These are phyloP conservation scores for Orientallactaga bullata DNA, from an alignment of 2,113 vertebrate species.

Conservation along the genomic window DNA sequence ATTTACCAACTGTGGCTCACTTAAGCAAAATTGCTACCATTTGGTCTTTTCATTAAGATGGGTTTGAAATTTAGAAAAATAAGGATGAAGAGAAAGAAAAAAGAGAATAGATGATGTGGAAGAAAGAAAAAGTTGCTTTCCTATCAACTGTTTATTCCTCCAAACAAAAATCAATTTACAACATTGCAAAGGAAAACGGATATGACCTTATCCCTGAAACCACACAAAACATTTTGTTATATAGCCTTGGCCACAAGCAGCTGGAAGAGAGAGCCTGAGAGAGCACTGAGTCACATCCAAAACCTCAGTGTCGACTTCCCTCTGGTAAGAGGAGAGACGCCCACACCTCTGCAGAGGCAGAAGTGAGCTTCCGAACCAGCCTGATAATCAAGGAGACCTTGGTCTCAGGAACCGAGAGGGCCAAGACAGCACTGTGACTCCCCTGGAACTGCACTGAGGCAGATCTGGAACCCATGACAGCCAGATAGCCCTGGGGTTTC, in stretches of 20 bases:
- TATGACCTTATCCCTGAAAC: slow-evolving; percentile 47
- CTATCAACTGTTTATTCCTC: background rate
- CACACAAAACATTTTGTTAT: slow-evolving; percentile 63
- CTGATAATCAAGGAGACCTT: background rate
- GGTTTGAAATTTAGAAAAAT: slow-evolving; percentile 28
- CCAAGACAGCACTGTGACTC: background rate
- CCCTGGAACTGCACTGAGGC: background rate
- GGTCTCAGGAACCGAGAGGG: background rate
- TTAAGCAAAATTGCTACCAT: background rate
- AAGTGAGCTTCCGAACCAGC: background rate
- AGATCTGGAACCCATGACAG: background rate
- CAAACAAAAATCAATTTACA: background rate
- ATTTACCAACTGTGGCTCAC: slow-evolving; percentile 6
- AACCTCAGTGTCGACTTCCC: slow-evolving; percentile 17
- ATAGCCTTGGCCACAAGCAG: slow-evolving; percentile 33
- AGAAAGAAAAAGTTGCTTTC: slow-evolving; percentile 47
- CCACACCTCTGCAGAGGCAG: background rate
- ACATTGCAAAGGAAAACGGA: background rate
- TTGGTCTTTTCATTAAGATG: slow-evolving; percentile 23
- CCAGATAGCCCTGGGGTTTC: background rate
- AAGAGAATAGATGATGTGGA: background rate
- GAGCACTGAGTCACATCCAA: background rate
- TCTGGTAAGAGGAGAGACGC: background rate
- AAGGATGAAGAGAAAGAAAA: background rate
- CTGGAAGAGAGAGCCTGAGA: background rate